Conservation (phyloP, 2,797 vertebrate species). For the Chiroxiphia lanceolata region DNA sequence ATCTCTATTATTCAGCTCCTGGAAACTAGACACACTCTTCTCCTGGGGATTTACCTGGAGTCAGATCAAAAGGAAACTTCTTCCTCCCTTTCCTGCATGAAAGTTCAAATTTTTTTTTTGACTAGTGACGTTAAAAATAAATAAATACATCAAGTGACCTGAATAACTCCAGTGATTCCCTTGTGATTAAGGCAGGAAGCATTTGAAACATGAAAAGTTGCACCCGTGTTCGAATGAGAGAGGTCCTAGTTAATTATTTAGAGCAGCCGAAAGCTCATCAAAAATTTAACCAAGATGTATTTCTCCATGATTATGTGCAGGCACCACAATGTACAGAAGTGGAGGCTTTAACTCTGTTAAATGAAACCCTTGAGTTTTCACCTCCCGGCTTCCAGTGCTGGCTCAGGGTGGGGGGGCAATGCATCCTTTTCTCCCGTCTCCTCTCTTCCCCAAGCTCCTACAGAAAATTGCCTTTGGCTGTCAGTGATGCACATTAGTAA, state of each 20-base stretch:
- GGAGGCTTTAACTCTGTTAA: constrained; percentile 25
- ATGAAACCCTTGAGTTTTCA: background rate
- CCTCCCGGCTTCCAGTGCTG: background rate
- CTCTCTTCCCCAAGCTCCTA: background rate
- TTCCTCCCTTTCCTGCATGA: background rate
- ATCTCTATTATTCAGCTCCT: constrained; percentile 11
- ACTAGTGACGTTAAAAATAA: background rate
- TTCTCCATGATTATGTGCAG: background rate
- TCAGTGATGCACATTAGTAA: background rate
- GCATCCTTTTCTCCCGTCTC: background rate
- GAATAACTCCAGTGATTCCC: background rate
- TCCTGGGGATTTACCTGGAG: constrained; percentile 7
- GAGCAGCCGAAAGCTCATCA: constrained; percentile 54
- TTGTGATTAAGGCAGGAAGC: background rate
- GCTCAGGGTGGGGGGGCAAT: background rate
- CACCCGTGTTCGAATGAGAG: constrained; percentile 5
- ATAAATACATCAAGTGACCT: background rate
- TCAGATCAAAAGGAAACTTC: constrained; percentile 20
- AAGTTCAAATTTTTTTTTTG: constrained; percentile 15
- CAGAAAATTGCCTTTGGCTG: background rate
- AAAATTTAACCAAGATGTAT: constrained; percentile 64
- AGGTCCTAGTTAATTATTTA: constrained; percentile 60
- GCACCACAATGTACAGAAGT: constrained; percentile 4
- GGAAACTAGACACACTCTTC: background rate
- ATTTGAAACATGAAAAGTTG: constrained; percentile 27